Base-by-base conservation (phyloP, 64 coral and sea anemone genomes). In the Pocillopora damicornis region DNA sequence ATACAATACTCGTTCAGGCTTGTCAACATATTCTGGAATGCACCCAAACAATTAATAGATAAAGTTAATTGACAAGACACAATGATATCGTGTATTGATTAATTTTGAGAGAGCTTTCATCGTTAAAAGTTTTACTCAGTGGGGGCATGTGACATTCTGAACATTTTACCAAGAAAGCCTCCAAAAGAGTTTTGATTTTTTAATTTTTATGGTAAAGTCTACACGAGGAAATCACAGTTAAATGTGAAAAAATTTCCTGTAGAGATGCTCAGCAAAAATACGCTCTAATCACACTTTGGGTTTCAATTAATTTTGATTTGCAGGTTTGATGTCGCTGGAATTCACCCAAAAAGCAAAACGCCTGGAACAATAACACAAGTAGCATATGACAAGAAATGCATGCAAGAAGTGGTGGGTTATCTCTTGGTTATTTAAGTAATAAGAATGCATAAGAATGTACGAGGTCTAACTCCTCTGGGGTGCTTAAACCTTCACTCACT, bases 311-410 rank as follows among this genome's bases (percentile, higher is more conserved):
- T 35, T 60, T 75, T 59, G 76, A 58, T 45, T 51, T 58, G 9
- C 35, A 98, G 96, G 83, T 98, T 98, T 91, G 92, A 98, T 88
- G 93, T 98, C 5, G 92, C 96, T 78, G 93, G 86, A 16, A 79
- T 98, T 60, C 96, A 98, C 63, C 96, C 96, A 0, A 98, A 98
- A 78, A 98, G 91, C 80, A 98, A 98, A 80, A 98, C 90, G 26
- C 96, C 96, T 7, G 96, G 93, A 38, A 98, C 93, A 26, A 85
- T 98, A 34, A 98, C 96, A 62, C 96, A 98, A 86, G 93, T 98
- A 69, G 90, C 91, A 4, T 95, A 98, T 93, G 96, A 95, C 78
- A 98, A 93, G 63, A 98, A 94, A 35, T 94, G 89, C 74, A 98
- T 92, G 92, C n/a, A 58, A 14, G 95, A 98, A 36, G 85, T 92